These are phyloP conservation scores for Catostylus mosaicus DNA, from an alignment of 30 jellyfish, hydroid and myxozoan species.

Conservation along the genomic window DNA sequence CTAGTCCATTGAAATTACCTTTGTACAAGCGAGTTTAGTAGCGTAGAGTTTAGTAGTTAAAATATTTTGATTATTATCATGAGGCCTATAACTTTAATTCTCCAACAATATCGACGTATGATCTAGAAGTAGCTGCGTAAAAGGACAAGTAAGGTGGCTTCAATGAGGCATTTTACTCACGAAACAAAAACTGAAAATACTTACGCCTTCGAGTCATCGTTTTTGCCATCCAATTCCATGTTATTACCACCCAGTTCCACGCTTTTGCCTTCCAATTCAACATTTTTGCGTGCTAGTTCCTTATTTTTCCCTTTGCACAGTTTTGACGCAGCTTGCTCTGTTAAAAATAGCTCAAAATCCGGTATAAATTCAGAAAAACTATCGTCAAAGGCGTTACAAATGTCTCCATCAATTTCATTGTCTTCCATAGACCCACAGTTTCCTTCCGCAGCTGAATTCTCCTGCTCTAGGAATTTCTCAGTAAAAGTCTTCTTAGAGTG, in stretches of 20 bases:
- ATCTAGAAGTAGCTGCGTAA: too few relatives aligned
- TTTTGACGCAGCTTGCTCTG: too few relatives aligned
- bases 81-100: too few relatives aligned
- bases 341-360: background rate
- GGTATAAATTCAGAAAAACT: background rate
- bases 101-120: too few relatives aligned
- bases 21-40: too few relatives aligned
- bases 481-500: background rate
- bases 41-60: too few relatives aligned
- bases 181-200: background rate
- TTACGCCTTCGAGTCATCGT: background rate
- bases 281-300: background rate
- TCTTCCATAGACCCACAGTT: background rate
- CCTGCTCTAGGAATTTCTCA: background rate
- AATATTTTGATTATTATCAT: too few relatives aligned
- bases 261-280: background rate
- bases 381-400: background rate
- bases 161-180: background rate
- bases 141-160: background rate
- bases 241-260: background rate
- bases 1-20: too few relatives aligned
- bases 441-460: background rate
- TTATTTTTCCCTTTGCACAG: background rate
- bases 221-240: background rate
- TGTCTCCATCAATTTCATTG: background rate